These are phyloP conservation scores for Ceraclea dissimilis DNA, from an alignment of 2,888 invertebrate genomes.

Conservation along the genomic window DNA sequence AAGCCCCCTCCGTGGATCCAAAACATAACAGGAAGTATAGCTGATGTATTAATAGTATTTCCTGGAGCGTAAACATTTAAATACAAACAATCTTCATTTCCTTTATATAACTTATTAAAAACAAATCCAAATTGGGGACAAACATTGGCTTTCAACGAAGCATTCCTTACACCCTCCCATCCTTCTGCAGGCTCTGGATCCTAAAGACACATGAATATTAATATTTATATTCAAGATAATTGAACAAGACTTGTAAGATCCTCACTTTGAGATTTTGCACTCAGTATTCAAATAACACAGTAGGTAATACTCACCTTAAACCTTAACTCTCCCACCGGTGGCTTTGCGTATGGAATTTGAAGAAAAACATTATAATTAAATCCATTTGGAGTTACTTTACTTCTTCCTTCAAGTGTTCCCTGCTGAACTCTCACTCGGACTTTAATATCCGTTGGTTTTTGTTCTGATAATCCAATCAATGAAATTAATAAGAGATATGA, in stretches of 20 bases:
- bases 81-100: slow-evolving; percentile 18
- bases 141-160: neutral
- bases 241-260: too few relatives aligned
- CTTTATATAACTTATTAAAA: neutral
- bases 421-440: neutral
- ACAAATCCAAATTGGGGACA: slow-evolving; percentile 9
- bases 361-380: neutral
- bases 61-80: slow-evolving; percentile 18
- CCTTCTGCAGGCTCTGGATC: slow-evolving; percentile 12
- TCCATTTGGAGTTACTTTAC: neutral
- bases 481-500: too few relatives aligned
- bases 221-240: too few relatives aligned
- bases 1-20: slow-evolving; percentile 23
- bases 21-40: slow-evolving; percentile 18
- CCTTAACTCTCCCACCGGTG: slow-evolving; percentile 2
- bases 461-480: too few relatives aligned
- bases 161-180: slow-evolving; percentile 14
- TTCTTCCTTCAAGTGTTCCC: neutral
- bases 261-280: too few relatives aligned
- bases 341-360: slow-evolving; percentile 4
- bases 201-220: too few relatives aligned
- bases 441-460: neutral
- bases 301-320: too few relatives aligned
- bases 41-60: neutral
- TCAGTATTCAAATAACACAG: too few relatives aligned